Percentiles rank a stretch among this genome's conserved stretches.
These are phyloP conservation scores for Nematopogon swammerdamellus DNA, from an alignment of 2,888 invertebrate genomes.

Conservation along the genomic window DNA sequence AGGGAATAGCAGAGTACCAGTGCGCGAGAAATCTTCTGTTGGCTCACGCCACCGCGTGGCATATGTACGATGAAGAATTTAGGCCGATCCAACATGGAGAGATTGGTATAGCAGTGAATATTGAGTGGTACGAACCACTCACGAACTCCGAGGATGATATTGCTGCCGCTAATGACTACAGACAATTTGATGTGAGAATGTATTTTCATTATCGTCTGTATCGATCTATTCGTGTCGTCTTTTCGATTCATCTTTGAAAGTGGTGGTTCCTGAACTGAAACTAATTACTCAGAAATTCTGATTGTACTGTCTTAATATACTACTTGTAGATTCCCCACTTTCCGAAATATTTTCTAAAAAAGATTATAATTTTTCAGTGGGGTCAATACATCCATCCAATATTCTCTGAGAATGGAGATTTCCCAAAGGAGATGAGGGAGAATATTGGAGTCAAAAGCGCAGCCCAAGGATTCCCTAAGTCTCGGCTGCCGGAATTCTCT, in stretches of 20 bases:
- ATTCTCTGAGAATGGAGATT: conserved; percentile 48
- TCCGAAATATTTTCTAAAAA: background rate
- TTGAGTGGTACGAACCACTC: conserved; percentile 34
- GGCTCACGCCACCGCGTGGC: conserved; percentile 51
- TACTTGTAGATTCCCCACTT: too few species aligned
- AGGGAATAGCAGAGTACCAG: conserved; percentile 39
- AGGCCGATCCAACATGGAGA: conserved; percentile 18
- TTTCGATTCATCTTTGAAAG: too few species aligned
- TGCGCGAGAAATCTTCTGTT: conserved; percentile 39
- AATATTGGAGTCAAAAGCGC: conserved; percentile 42
- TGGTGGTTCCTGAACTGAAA: too few species aligned
- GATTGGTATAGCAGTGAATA: conserved; percentile 13
- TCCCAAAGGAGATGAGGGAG: conserved; percentile 52
- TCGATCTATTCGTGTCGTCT: too few species aligned
- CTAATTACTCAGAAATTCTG: too few species aligned
- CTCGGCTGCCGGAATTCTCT: conserved; percentile 50
- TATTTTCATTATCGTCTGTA: background rate
- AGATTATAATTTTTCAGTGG: conserved; percentile 19
- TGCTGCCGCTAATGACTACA: conserved; percentile 39
- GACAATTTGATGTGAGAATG: conserved; percentile 39
- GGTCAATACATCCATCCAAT: conserved; percentile 57
- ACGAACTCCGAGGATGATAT: conserved; percentile 31
- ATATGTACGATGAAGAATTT: conserved; percentile 28
- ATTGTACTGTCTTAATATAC: background rate
- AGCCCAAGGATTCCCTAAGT: conserved; percentile 39